Evolutionary conservation across 2,113 vertebrate species (phyloP), one percentile per base, ranked within the genome.

Genomic region (Synchiropus splendidus): DNA sequence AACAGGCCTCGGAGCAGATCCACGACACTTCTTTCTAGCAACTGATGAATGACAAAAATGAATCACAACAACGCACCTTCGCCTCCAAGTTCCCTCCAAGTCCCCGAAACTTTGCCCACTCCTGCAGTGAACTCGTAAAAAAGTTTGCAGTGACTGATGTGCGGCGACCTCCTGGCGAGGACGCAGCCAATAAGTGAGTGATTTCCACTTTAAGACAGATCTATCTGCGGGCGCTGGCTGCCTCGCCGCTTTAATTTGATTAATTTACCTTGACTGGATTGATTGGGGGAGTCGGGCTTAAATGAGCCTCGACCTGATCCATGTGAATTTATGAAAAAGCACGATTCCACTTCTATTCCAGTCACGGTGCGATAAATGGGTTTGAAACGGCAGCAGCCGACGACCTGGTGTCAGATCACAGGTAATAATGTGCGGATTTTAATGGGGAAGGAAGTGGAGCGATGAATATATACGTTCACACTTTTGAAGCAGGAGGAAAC

Each of bases 171-270:
- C 36, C 42, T 15, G 2, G 11, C 8, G 5, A 47, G 34, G 42
- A 41, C 35, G 31, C 36, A 12, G 41, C 2, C 33, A 21, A 1
- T 45, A 44, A 51, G 42, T 43, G 42, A 49, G 21, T 47, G 36
- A 50, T 51, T 45, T 31, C 18, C n/a, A 6, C 17, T 47, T 57
- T 61, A 16, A 45, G 21, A 43, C 43, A 37, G 39, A 56, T 55
- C 43, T 31, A 57, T 59, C 51, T 54, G 42, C 30, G 42, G 36
- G 31, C 3, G 27, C 17, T 59, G 56, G 27, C 17, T 59, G 56
- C 53, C 55, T 58, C 39, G 33, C 37, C 31, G 31, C 50, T 54
- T 64, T 71, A 71, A 69, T 69, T 58, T 45, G 44, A 54, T 58
- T 39, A 2, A 58, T 65, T 73, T 46, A 57, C 17, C 46, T 61